These are phyloP conservation scores for Microtus pennsylvanicus DNA, from an alignment of 2,113 vertebrate genomes.

Conservation along the genomic window DNA sequence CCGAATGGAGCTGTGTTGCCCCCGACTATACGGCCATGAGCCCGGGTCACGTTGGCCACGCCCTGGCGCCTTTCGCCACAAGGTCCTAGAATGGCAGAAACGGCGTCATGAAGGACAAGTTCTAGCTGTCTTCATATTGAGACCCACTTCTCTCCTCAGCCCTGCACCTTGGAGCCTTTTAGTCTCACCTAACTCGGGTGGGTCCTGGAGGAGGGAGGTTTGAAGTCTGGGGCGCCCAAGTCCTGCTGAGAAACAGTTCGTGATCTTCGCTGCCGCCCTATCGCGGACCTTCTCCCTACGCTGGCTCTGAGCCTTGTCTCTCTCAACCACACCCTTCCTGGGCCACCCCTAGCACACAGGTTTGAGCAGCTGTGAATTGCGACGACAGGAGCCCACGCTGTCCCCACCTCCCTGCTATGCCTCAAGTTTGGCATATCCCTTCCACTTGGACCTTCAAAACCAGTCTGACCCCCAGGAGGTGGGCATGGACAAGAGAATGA, in stretches of 20 bases:
- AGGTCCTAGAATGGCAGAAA: constrained; percentile 80
- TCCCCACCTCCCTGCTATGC: not conserved
- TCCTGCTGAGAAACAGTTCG: constrained; percentile 57
- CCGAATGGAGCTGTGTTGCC: constrained; percentile 90
- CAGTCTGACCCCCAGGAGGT: not conserved
- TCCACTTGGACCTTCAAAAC: not conserved
- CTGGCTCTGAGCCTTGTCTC: not conserved
- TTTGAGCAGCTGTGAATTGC: not conserved
- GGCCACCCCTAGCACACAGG: not conserved
- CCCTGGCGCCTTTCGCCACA: constrained; percentile 87
- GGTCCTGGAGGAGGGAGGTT: not conserved
- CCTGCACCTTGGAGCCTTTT: not conserved
- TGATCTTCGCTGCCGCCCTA: not conserved
- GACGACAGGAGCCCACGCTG: not conserved
- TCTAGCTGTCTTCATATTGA: not conserved
- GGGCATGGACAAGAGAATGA: not conserved
- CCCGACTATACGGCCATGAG: constrained; percentile 91
- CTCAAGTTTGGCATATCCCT: not conserved
- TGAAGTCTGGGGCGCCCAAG: not conserved
- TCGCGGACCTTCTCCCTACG: not conserved
- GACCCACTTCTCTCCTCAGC: not conserved
- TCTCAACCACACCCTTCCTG: not conserved
- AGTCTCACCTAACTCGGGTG: constrained; percentile 61
- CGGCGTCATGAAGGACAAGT: not conserved
- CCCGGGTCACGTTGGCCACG: constrained; percentile 85